Conservation (phyloP, 2,113 vertebrate species). For the human region DNA sequence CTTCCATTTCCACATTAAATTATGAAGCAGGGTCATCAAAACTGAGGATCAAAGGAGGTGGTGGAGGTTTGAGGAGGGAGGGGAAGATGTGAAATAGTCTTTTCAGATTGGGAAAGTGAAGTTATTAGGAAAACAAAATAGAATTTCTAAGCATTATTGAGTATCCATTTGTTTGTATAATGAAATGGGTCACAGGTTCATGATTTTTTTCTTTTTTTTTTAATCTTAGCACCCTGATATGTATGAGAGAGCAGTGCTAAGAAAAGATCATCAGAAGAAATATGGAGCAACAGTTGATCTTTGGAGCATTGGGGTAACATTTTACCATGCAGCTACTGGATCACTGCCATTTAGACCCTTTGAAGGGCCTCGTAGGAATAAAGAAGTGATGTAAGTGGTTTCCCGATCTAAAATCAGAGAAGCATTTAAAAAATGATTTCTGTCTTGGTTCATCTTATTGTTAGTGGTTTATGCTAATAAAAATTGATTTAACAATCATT, state of each 20-base stretch:
- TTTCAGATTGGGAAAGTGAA: neutral
- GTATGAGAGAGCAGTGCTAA: constrained; percentile 97
- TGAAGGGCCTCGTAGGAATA: constrained; percentile 98
- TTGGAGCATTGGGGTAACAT: constrained; percentile 99
- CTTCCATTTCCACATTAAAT: neutral
- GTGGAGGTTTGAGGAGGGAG: neutral
- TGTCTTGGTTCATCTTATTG: neutral
- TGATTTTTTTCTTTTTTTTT: neutral
- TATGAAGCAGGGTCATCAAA: neutral
- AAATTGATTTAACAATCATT: neutral
- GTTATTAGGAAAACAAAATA: neutral
- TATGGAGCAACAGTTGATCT: constrained; percentile 97
- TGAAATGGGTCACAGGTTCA: neutral
- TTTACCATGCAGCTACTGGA: constrained; percentile 97
- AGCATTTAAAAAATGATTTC: neutral
- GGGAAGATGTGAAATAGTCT: neutral
- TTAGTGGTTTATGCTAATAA: neutral
- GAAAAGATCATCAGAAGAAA: constrained; percentile 99
- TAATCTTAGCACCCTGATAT: constrained; percentile 93
- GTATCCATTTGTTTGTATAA: neutral
- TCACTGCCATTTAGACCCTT: constrained; percentile 97
- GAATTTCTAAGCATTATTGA: neutral
- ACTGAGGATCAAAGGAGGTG: neutral
- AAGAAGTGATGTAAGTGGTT: constrained; percentile 97
- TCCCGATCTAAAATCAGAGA: constrained; percentile 5